These are phyloP conservation scores for Pygoscelis adeliae DNA, from an alignment of 2,113 vertebrate genomes.

Conservation along the genomic window DNA sequence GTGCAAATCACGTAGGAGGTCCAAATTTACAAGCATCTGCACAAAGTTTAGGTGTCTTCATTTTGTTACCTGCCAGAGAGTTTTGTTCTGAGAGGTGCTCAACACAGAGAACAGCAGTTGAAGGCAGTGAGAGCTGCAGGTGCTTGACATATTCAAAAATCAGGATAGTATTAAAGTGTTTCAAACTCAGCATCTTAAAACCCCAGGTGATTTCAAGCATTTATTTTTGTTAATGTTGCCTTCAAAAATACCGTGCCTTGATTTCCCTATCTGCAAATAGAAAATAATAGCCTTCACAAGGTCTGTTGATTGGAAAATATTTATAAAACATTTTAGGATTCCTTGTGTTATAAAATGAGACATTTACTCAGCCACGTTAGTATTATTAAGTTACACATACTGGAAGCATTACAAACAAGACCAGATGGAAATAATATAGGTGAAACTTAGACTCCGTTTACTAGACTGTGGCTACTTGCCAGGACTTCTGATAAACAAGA, in stretches of 20 bases:
- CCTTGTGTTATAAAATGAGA: background rate
- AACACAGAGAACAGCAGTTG: background rate
- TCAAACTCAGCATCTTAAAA: background rate
- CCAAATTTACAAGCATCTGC: background rate
- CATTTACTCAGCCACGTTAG: background rate
- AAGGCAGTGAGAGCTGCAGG: background rate
- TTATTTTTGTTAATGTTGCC: background rate
- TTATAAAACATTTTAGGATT: background rate
- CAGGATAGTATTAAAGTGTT: background rate
- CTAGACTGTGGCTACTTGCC: background rate
- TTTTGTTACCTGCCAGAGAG: background rate
- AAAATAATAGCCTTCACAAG: background rate
- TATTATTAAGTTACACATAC: background rate
- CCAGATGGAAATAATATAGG: background rate
- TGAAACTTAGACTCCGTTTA: background rate
- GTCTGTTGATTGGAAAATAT: background rate
- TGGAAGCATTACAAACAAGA: background rate
- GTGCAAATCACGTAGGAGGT: background rate
- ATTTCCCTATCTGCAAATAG: background rate
- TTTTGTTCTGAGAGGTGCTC: background rate
- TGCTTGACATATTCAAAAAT: background rate
- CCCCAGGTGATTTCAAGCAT: background rate
- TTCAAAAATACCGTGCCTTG: background rate
- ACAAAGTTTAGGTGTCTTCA: background rate
- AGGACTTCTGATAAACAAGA: background rate